These are phyloP conservation scores for Eristalis pertinax DNA, from an alignment of 2,888 invertebrate species.

Conservation along the genomic window DNA sequence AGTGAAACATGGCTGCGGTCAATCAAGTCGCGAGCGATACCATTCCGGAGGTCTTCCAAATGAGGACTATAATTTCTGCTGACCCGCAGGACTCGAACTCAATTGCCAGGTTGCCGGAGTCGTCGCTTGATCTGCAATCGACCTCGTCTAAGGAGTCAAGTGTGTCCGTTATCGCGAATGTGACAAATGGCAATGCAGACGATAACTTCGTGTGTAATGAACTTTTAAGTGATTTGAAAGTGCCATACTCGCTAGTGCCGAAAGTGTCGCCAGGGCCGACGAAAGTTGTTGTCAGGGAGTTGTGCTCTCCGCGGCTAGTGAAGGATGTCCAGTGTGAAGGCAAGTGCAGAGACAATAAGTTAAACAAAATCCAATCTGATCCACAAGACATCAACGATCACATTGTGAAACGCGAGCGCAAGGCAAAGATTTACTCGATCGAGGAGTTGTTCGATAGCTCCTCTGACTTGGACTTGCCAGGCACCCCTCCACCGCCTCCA, in stretches of 20 bases:
- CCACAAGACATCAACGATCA: neutral
- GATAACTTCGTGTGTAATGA: neutral
- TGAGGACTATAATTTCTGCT: neutral
- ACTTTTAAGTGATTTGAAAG: neutral
- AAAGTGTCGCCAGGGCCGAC: neutral
- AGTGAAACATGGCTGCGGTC: constrained; percentile 46
- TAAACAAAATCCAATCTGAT: neutral
- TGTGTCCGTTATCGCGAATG: neutral
- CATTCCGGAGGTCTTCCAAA: constrained; percentile 27
- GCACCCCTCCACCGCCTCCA: constrained; percentile 30
- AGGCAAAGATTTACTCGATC: constrained; percentile 17
- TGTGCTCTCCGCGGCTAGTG: neutral
- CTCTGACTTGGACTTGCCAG: constrained; percentile 54
- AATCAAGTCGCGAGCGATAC: constrained; percentile 52
- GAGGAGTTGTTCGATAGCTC: constrained; percentile 55
- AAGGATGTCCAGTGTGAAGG: neutral
- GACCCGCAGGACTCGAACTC: neutral
- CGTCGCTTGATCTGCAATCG: neutral
- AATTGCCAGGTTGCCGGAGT: neutral
- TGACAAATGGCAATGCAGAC: neutral
- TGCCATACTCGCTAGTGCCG: neutral
- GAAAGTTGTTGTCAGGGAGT: neutral
- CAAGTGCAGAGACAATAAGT: neutral
- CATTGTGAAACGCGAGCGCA: constrained; percentile 1
- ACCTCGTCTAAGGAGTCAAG: neutral